These are phyloP conservation scores for Beris morrisii DNA, from an alignment of 2,888 invertebrate genomes.

Conservation along the genomic window DNA sequence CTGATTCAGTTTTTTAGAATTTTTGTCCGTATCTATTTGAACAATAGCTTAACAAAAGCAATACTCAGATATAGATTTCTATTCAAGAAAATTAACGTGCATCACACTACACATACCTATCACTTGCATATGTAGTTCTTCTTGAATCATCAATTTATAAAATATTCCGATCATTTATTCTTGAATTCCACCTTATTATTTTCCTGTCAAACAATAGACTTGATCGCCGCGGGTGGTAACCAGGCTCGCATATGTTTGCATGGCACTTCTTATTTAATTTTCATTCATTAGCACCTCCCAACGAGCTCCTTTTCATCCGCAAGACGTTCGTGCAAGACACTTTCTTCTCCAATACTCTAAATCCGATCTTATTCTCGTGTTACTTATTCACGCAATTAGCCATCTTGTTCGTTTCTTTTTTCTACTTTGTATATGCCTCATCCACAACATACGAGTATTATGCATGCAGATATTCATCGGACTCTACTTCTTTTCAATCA, in stretches of 20 bases:
- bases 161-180: conserved; percentile 26
- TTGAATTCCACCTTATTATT: conserved; percentile 19
- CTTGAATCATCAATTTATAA: conserved; percentile 27
- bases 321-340: background rate
- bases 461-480: background rate
- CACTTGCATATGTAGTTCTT: background rate
- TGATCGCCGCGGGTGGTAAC: conserved; percentile 30
- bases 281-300: conserved; percentile 30
- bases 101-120: no score
- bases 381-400: conserved; percentile 21
- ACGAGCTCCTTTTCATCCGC: background rate
- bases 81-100: no score
- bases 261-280: conserved; percentile 26
- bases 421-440: conserved; percentile 8
- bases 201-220: conserved; percentile 30
- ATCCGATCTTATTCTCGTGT: conserved; percentile 16
- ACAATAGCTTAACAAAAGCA: no score
- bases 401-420: conserved; percentile 23
- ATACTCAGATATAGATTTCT: no score
- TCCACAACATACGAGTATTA: conserved; percentile 6
- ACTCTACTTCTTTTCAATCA: conserved; percentile 26
- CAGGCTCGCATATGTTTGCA: conserved; percentile 23
- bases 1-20: no score
- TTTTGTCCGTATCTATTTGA: no score
- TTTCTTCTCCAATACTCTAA: no score